Evolutionary conservation across 2,113 vertebrate genomes (phyloP).

Genomic region (Ramphastos sulfuratus): DNA sequence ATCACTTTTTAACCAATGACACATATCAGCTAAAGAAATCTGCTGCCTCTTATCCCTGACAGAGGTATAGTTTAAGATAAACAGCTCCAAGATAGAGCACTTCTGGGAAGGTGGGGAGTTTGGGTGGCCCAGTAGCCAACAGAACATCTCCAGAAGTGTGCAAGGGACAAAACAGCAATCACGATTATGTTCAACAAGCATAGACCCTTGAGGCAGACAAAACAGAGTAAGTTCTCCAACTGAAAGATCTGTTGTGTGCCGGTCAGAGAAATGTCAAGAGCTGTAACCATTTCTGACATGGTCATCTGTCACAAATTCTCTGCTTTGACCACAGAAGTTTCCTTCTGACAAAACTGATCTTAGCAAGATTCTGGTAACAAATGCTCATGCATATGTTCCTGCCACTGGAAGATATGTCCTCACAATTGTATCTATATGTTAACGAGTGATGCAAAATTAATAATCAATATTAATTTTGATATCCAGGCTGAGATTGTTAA

Average conservation of each 20-base stretch:
- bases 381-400: neutral
- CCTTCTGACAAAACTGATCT: neutral
- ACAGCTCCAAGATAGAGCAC: neutral
- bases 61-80: neutral
- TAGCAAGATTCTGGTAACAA: neutral
- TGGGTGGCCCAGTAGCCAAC: neutral
- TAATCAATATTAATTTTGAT: too few relatives aligned
- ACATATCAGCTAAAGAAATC: neutral
- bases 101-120: neutral
- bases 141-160: neutral
- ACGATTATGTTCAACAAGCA: neutral
- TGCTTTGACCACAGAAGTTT: neutral
- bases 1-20: neutral
- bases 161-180: neutral
- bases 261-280: neutral
- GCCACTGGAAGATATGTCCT: neutral
- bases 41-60: neutral
- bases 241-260: neutral
- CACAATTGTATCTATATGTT: too few relatives aligned
- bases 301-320: neutral
- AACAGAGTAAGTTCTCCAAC: neutral
- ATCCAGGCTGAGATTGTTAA: too few relatives aligned
- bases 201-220: neutral
- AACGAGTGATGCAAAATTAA: too few relatives aligned
- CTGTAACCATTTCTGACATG: accelerated